phyloP scores from a whole-genome alignment of 2,888 invertebrate species.

The Callinectes sapidus region DNA sequence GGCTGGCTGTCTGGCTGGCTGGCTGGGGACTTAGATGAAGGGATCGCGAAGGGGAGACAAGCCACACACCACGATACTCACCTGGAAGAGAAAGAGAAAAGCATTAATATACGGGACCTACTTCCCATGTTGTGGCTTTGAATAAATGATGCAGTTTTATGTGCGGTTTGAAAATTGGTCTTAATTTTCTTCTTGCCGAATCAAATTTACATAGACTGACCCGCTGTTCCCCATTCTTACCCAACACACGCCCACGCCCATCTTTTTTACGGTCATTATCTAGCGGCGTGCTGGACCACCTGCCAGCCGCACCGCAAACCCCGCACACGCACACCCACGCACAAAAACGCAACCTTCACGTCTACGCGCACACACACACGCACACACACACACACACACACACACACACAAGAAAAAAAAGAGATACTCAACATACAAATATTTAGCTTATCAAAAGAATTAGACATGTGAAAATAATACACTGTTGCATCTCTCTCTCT shows the following conservation, averaged over 20 bases:
- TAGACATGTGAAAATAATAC: slow-evolving; percentile 19
- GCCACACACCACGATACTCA: slow-evolving; percentile 34
- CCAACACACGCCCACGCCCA: slow-evolving; percentile 15
- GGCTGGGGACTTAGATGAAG: background rate
- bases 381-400: too few relatives aligned
- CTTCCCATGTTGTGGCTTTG: slow-evolving; percentile 2
- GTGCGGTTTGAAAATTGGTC: slow-evolving; percentile 16
- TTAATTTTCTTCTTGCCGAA: slow-evolving; percentile 13
- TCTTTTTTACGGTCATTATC: slow-evolving; percentile 22
- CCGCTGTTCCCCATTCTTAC: background rate
- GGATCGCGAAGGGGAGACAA: background rate
- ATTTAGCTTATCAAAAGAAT: slow-evolving; percentile 4
- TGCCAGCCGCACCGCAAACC: background rate
- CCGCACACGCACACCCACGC: background rate
- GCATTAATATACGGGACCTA: background rate
- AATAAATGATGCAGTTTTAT: slow-evolving; percentile 22
- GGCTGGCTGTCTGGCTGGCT: background rate
- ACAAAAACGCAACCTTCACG: background rate
- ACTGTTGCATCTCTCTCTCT: slow-evolving; percentile 13
- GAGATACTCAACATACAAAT: background rate
- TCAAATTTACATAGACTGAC: slow-evolving; percentile 25
- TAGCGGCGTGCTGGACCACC: background rate
- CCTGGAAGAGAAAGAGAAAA: slow-evolving; percentile 4
- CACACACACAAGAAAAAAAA: background rate
- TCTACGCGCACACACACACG: background rate